These are phyloP conservation scores for Anoura caudifer DNA, from an alignment of 2,113 vertebrate genomes.

Conservation along the genomic window DNA sequence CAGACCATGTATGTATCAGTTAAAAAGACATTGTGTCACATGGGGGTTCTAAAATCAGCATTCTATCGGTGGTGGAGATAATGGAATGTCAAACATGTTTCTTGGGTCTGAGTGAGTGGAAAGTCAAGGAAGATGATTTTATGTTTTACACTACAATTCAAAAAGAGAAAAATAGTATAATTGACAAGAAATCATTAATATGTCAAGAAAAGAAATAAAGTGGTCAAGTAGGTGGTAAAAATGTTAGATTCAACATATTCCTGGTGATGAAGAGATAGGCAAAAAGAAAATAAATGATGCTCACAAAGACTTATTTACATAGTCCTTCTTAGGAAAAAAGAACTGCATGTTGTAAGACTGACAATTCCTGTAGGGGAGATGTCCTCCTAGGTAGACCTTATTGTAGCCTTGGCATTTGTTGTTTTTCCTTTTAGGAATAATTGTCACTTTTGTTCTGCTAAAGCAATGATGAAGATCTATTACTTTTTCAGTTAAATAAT, in stretches of 20 bases:
- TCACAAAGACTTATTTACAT: background rate
- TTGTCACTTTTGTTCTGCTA: background rate
- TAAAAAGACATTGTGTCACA: background rate
- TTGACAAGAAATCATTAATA: background rate
- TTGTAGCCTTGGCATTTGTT: background rate
- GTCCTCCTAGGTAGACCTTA: background rate
- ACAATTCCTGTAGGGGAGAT: background rate
- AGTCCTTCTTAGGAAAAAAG: background rate
- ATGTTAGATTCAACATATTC: background rate
- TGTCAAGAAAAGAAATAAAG: background rate
- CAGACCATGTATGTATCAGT: background rate
- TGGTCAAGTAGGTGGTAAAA: background rate
- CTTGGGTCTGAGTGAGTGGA: background rate
- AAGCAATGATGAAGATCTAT: background rate
- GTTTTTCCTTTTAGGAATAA: background rate
- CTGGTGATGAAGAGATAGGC: background rate
- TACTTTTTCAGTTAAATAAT: background rate
- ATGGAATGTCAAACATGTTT: background rate
- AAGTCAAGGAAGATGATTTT: background rate
- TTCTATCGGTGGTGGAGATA: background rate
- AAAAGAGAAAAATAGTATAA: background rate
- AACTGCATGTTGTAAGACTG: background rate
- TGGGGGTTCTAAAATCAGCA: background rate
- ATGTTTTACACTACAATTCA: background rate
- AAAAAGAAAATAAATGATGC: background rate